These are phyloP conservation scores for Etia nguti DNA, from an alignment of 2,113 vertebrate genomes.

Conservation along the genomic window DNA sequence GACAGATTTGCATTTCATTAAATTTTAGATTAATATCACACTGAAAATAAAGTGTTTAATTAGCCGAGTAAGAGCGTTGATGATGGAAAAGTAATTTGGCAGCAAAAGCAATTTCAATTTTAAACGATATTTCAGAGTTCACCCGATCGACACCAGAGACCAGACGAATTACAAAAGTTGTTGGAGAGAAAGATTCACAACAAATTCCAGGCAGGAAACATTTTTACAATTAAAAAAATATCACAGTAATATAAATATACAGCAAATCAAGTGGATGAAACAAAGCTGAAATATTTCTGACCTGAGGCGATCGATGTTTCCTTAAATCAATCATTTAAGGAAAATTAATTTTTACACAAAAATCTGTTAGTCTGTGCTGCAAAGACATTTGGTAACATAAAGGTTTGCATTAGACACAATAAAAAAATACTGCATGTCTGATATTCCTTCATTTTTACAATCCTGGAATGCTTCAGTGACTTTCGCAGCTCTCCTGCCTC, in stretches of 20 bases:
- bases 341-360: neutral
- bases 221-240: too few relatives aligned
- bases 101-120: neutral
- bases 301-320: neutral
- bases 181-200: neutral
- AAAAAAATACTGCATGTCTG: neutral
- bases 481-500: neutral
- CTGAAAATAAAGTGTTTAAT: neutral
- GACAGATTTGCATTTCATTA: neutral
- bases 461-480: neutral
- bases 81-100: neutral
- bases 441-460: accelerated
- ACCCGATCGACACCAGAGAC: neutral
- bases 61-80: neutral
- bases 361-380: neutral
- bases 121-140: neutral
- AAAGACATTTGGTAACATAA: neutral
- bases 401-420: neutral
- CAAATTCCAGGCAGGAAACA: neutral
- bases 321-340: neutral
- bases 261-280: neutral
- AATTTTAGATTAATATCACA: neutral
- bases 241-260: neutral
- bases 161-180: neutral
- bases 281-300: neutral